phyloP scores from a whole-genome alignment of 2,888 invertebrate genomes.

The Melolontha melolontha region DNA sequence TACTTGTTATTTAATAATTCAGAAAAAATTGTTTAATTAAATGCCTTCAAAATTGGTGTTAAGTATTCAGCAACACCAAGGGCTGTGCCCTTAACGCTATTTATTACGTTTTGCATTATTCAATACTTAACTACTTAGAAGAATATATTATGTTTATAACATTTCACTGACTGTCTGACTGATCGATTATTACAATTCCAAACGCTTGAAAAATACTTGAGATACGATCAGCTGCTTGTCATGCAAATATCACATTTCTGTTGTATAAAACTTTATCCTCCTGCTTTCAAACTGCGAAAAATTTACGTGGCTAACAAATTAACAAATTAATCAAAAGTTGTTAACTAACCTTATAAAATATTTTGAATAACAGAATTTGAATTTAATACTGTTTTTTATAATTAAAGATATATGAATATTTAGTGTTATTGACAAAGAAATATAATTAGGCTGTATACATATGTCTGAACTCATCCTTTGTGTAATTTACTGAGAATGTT shows the following conservation, averaged over 20 bases:
- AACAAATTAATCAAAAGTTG: too few relatives aligned
- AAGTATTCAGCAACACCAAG: conserved; percentile 96
- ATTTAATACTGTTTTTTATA: too few relatives aligned
- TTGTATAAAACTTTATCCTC: conserved; percentile 4
- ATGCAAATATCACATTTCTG: conserved; percentile 13
- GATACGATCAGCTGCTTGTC: conserved; percentile 36
- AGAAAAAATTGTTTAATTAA: conserved; percentile 27
- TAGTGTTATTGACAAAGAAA: too few relatives aligned
- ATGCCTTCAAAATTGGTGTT: conserved; percentile 95
- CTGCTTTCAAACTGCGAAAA: background rate
- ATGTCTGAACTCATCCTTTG: too few relatives aligned
- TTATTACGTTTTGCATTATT: conserved; percentile 94
- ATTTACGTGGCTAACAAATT: too few relatives aligned
- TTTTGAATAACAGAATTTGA: too few relatives aligned
- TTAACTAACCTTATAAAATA: too few relatives aligned
- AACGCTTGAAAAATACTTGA: background rate
- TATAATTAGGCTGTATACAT: too few relatives aligned
- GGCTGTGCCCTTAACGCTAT: conserved; percentile 94
- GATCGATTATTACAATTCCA: conserved; percentile 27
- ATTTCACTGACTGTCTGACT: conserved; percentile 21
- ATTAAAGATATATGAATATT: too few relatives aligned
- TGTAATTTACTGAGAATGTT: too few relatives aligned
- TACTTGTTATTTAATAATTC: conserved; percentile 10
- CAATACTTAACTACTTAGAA: conserved; percentile 27
- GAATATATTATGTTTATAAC: conserved; percentile 9